phyloP scores from a whole-genome alignment of 1,140 invertebrate genomes.

The Arion vulgaris region DNA sequence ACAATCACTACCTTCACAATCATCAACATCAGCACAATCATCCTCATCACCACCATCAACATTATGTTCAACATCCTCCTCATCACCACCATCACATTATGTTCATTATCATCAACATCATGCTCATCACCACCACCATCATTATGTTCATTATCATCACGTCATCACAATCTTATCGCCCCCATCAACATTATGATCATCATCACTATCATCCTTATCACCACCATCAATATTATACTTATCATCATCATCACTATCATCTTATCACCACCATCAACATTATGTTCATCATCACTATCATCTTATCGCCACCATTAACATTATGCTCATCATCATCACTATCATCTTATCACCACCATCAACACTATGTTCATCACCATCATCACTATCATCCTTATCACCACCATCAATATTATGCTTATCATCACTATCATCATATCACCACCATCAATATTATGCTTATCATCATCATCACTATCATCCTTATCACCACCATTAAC shows the following conservation, averaged over 20 bases:
- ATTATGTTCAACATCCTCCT: neutral
- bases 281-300: too few species aligned
- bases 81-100: neutral
- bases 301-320: neutral
- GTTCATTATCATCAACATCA: neutral
- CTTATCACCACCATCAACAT: neutral
- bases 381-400: neutral
- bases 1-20: too few species aligned
- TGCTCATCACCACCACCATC: too few species aligned
- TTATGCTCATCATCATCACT: neutral
- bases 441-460: neutral
- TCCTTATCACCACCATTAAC: neutral
- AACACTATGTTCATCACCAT: too few species aligned
- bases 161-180: neutral
- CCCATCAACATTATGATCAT: too few species aligned
- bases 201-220: neutral
- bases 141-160: neutral
- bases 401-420: neutral
- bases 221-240: neutral
- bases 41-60: too few species aligned
- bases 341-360: too few species aligned
- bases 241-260: neutral
- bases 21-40: neutral
- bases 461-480: too few species aligned
- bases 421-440: neutral